Conservation (phyloP, 2,113 vertebrate genomes). For the Syngnathoides biaculeatus region DNA sequence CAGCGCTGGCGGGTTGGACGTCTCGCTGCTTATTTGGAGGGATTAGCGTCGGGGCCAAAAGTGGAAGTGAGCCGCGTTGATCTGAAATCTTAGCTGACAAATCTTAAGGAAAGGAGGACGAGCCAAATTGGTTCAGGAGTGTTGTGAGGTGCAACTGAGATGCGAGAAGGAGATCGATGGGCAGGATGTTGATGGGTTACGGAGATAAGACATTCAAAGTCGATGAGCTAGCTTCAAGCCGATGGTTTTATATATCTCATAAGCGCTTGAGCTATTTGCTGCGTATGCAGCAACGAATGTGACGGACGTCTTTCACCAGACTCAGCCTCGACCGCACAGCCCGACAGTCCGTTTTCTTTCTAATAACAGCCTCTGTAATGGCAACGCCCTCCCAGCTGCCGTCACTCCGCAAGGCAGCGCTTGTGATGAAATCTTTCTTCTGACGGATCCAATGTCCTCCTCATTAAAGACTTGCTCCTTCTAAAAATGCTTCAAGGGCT, state of each 20-base stretch:
- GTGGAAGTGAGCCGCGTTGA: constrained; percentile 28
- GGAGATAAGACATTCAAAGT: constrained; percentile 1
- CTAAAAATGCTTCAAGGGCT: constrained; percentile 49
- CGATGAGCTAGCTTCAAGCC: constrained; percentile 8
- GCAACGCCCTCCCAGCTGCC: neutral
- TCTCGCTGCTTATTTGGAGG: constrained; percentile 54
- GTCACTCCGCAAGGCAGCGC: neutral
- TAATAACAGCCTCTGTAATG: neutral
- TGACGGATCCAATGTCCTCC: constrained; percentile 17
- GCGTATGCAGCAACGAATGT: constrained; percentile 47
- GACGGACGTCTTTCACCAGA: constrained; percentile 45
- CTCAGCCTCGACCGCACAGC: constrained; percentile 20
- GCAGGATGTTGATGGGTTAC: constrained; percentile 3
- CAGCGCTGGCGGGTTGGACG: constrained; percentile 14
- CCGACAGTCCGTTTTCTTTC: neutral
- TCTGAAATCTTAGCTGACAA: constrained; percentile 37
- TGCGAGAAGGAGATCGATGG: constrained; percentile 11
- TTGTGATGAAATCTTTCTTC: constrained; percentile 29
- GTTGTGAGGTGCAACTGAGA: constrained; percentile 1
- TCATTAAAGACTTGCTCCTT: constrained; percentile 28
- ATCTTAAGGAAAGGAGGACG: constrained; percentile 30
- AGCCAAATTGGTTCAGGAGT: constrained; percentile 10
- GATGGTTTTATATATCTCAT: constrained; percentile 65
- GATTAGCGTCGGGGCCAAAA: constrained; percentile 59
- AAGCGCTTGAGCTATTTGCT: constrained; percentile 57